These are phyloP conservation scores for Otus sunia DNA, from an alignment of 2,113 vertebrate genomes.

Conservation along the genomic window DNA sequence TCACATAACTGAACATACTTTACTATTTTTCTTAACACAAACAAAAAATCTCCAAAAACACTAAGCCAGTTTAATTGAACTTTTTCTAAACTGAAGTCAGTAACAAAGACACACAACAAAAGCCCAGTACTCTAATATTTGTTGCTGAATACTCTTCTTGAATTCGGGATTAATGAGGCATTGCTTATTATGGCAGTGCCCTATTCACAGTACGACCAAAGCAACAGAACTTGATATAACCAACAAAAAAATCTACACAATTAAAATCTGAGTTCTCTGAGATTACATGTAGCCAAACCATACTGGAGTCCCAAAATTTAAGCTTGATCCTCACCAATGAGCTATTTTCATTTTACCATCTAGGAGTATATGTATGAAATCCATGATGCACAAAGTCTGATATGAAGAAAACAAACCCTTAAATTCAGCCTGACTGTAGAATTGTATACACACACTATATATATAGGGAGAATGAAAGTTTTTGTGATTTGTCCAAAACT, in stretches of 20 bases:
- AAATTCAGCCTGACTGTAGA: neutral
- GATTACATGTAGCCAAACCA: neutral
- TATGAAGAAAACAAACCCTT: rapidly evolving
- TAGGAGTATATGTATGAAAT: neutral
- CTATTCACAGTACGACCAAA: neutral
- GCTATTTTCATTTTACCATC: neutral
- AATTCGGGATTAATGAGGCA: neutral
- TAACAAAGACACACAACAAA: neutral
- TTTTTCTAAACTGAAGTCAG: neutral
- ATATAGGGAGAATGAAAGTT: neutral
- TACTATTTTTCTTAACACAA: neutral
- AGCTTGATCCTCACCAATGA: neutral
- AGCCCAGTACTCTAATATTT: neutral
- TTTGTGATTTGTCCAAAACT: neutral
- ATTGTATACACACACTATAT: neutral
- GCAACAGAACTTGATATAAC: neutral
- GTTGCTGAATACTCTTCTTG: neutral
- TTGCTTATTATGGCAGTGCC: neutral
- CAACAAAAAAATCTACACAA: too few species aligned
- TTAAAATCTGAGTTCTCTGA: neutral
- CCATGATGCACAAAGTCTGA: neutral
- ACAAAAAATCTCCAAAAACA: neutral
- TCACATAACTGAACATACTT: neutral
- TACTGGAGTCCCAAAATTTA: neutral
- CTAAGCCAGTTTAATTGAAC: neutral